These are phyloP conservation scores for Enteromius radiatus DNA, from an alignment of 2,797 vertebrate species.

Conservation along the genomic window DNA sequence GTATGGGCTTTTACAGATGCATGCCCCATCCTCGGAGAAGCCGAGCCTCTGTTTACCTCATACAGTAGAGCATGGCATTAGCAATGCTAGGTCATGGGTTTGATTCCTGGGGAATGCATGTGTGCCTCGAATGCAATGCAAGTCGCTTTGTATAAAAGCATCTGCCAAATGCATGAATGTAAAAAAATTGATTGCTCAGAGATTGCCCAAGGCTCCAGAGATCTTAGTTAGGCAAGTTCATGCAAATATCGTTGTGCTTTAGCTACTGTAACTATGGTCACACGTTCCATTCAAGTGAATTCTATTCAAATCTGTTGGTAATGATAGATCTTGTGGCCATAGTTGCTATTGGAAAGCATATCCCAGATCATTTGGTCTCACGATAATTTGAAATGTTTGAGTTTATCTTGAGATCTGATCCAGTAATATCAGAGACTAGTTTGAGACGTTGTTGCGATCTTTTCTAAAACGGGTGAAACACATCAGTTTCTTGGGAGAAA, in stretches of 20 bases:
- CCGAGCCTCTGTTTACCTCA: background rate
- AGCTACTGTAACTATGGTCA: background rate
- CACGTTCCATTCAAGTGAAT: background rate
- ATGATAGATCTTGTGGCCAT: background rate
- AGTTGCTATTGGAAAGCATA: background rate
- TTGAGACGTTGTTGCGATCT: background rate
- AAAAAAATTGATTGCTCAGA: background rate
- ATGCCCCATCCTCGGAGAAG: constrained; percentile 10
- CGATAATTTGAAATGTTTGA: too few relatives aligned
- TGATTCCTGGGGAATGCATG: background rate
- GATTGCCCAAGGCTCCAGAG: background rate
- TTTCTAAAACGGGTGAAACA: background rate
- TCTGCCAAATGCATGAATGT: background rate
- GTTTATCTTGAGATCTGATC: background rate
- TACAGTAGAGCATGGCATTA: background rate
- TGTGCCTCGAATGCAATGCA: background rate
- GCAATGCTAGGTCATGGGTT: background rate
- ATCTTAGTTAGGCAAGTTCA: background rate
- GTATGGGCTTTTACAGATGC: constrained; percentile 4
- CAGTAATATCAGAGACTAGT: background rate
- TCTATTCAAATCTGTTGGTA: background rate
- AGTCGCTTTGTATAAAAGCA: background rate
- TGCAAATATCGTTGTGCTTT: background rate
- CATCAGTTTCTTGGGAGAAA: background rate
- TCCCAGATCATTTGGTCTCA: background rate